Conservation (phyloP, 2,888 invertebrate genomes). For the Pseudococcus jackbeardsleyi region DNA sequence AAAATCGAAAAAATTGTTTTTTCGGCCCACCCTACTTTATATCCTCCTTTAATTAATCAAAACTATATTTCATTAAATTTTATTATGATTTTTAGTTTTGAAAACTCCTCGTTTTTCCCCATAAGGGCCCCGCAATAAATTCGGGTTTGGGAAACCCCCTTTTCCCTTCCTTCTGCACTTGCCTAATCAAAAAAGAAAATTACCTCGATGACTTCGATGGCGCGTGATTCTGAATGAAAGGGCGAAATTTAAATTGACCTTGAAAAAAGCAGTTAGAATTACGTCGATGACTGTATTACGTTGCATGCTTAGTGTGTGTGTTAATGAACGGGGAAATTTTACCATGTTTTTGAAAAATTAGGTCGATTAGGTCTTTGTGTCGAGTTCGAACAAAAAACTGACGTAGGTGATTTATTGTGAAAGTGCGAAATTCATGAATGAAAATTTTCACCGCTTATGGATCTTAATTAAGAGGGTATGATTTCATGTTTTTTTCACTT, state of each 20-base stretch:
- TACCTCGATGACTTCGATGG: too few relatives aligned
- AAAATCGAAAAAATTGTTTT: too few relatives aligned
- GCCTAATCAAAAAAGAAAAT: too few relatives aligned
- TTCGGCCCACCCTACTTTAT: too few relatives aligned
- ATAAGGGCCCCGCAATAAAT: too few relatives aligned
- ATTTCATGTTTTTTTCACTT: neutral
- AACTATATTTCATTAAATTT: too few relatives aligned
- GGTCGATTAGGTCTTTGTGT: neutral
- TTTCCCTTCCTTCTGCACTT: too few relatives aligned
- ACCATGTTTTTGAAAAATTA: neutral
- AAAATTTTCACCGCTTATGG: neutral
- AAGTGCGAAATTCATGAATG: neutral
- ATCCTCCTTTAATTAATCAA: too few relatives aligned
- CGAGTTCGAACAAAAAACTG: neutral
- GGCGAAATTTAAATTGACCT: neutral
- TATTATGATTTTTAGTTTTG: too few relatives aligned
- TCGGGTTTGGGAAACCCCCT: too few relatives aligned
- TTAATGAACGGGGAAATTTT: neutral
- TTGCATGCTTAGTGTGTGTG: neutral
- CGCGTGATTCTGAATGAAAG: neutral
- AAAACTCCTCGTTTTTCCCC: too few relatives aligned
- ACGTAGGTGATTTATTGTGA: neutral
- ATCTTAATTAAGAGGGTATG: conserved; percentile 1
- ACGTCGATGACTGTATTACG: neutral
- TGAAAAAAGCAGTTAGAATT: neutral